These are phyloP conservation scores for Fragum fragum DNA, from an alignment of 2,888 invertebrate genomes.

Conservation along the genomic window DNA sequence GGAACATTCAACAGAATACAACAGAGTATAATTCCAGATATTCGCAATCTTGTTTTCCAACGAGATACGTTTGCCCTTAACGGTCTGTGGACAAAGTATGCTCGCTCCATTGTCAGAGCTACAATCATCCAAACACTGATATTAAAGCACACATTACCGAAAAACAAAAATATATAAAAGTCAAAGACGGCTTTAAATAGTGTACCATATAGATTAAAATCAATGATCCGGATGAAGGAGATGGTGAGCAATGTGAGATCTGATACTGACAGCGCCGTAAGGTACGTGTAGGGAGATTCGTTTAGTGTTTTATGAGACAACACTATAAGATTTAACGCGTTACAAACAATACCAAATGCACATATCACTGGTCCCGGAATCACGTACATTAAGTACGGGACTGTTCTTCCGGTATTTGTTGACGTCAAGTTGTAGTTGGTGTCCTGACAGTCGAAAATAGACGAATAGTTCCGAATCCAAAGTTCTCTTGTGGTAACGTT, in stretches of 20 bases:
- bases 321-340: slow-evolving; percentile 82
- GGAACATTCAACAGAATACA: slow-evolving; percentile 78
- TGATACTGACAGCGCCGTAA: slow-evolving; percentile 79
- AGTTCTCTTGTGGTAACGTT: not conserved
- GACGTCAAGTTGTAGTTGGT: slow-evolving; percentile 3
- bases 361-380: slow-evolving; percentile 80
- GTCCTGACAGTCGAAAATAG: not conserved
- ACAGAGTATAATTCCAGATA: slow-evolving; percentile 68
- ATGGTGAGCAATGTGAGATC: slow-evolving; percentile 77
- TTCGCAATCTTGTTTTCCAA: slow-evolving; percentile 69
- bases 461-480: slow-evolving; percentile 1
- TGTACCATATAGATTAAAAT: slow-evolving; percentile 45
- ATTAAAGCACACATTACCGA: slow-evolving; percentile 80
- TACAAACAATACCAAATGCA: slow-evolving; percentile 82
- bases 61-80: slow-evolving; percentile 76
- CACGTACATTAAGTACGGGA: slow-evolving; percentile 48
- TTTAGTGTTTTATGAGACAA: slow-evolving; percentile 77
- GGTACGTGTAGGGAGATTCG: slow-evolving; percentile 83
- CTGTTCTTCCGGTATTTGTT: not conserved
- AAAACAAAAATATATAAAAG: slow-evolving; percentile 76
- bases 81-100: slow-evolving; percentile 78
- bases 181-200: slow-evolving; percentile 75
- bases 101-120: slow-evolving; percentile 82
- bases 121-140: slow-evolving; percentile 81
- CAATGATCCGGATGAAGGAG: slow-evolving; percentile 69